Conservation (phyloP, 2,888 invertebrate genomes). For the Onthophagus sagittarius region DNA sequence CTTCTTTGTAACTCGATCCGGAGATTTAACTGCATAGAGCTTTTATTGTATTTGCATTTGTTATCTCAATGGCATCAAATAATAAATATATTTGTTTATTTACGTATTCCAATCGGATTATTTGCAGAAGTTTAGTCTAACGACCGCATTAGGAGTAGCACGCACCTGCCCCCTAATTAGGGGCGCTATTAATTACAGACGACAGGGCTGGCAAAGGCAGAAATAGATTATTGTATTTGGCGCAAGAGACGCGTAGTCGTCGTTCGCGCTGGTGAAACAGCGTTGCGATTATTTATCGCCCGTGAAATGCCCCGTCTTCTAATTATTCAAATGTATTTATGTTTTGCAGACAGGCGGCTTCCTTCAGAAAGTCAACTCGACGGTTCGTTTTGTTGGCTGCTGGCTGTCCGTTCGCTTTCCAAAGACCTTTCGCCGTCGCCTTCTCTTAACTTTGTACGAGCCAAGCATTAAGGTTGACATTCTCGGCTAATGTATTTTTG, state of each 20-base stretch:
- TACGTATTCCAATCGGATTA: not conserved
- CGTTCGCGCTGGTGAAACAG: slow-evolving; percentile 15
- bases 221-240: slow-evolving; percentile 26
- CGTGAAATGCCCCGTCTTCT: slow-evolving; percentile 23
- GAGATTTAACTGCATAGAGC: no score
- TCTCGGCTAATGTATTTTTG: not conserved
- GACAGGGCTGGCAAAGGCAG: slow-evolving; percentile 9
- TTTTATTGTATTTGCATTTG: no score
- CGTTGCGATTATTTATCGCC: slow-evolving; percentile 22
- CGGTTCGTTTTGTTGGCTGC: slow-evolving; percentile 17
- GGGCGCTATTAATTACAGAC: slow-evolving; percentile 30
- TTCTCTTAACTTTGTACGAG: not conserved
- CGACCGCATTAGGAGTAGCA: slow-evolving; percentile 21
- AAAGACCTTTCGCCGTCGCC: slow-evolving; percentile 5
- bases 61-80: no score
- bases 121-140: slow-evolving; percentile 13
- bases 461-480: slow-evolving; percentile 2
- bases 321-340: slow-evolving; percentile 24
- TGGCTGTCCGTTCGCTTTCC: not conserved
- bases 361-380: slow-evolving; percentile 10
- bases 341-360: slow-evolving; percentile 18
- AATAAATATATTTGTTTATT: not conserved
- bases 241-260: slow-evolving; percentile 21
- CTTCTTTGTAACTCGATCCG: no score
- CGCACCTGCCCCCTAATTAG: slow-evolving; percentile 32